These are phyloP conservation scores for Sebastes miniatus DNA, from an alignment of 2,797 vertebrate genomes.

Conservation along the genomic window DNA sequence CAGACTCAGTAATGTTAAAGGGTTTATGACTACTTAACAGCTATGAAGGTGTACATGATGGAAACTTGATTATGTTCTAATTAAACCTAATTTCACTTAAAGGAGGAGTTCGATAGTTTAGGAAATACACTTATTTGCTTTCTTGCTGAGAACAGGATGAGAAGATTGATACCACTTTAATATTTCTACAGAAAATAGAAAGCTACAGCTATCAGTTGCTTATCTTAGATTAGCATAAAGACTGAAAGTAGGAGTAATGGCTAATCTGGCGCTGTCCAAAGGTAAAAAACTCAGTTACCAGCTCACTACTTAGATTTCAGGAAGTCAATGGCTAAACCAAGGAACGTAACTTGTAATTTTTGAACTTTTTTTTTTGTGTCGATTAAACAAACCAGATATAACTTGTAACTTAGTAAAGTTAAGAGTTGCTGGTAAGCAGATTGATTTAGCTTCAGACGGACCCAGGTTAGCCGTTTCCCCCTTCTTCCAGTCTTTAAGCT, in stretches of 20 bases:
- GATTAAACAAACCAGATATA: background rate
- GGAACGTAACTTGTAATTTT: background rate
- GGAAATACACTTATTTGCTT: background rate
- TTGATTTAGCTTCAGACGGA: background rate
- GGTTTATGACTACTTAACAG: background rate
- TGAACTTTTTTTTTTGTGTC: background rate
- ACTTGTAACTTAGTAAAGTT: background rate
- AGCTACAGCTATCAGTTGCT: background rate
- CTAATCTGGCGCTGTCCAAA: background rate
- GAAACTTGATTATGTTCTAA: background rate
- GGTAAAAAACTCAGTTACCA: background rate
- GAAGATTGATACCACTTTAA: background rate
- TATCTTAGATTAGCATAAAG: background rate
- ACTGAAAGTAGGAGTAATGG: background rate
- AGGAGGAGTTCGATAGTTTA: background rate
- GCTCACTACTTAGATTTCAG: background rate
- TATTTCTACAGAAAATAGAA: background rate
- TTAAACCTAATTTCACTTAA: slow-evolving; percentile 1
- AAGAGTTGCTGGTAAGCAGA: background rate
- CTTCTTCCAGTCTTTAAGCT: background rate
- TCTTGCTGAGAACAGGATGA: background rate
- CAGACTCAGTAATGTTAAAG: background rate
- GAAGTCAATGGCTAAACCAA: background rate
- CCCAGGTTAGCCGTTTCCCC: background rate
- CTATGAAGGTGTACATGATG: background rate